These are phyloP conservation scores for Valencia hispanica DNA, from an alignment of 2,797 vertebrate genomes.

Conservation along the genomic window DNA sequence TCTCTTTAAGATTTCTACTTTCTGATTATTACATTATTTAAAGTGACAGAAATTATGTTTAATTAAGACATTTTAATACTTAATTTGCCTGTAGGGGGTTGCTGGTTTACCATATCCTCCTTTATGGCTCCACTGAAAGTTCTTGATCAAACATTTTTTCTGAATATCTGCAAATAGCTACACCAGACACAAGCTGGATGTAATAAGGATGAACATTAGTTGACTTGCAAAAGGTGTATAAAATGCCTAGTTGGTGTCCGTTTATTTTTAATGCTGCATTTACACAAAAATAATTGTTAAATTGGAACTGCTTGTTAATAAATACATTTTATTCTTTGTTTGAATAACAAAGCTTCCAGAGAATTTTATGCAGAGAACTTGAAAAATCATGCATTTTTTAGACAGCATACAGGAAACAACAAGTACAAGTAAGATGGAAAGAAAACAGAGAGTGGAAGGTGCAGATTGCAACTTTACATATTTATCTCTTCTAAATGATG, in stretches of 20 bases:
- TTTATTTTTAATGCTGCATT: background rate
- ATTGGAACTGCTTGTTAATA: background rate
- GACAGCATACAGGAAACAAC: background rate
- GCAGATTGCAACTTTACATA: background rate
- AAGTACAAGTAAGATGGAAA: background rate
- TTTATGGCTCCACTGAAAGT: background rate
- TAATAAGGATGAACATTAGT: background rate
- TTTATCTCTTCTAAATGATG: background rate
- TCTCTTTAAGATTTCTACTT: background rate
- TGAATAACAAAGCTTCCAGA: background rate
- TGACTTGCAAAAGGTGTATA: background rate
- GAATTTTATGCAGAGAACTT: background rate
- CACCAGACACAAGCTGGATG: background rate
- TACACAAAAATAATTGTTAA: background rate
- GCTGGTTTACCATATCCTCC: background rate
- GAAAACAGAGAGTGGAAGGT: too few relatives aligned
- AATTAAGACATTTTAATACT: background rate
- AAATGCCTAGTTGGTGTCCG: background rate
- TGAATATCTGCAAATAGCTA: background rate
- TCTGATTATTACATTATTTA: background rate
- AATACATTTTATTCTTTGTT: background rate
- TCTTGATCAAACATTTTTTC: background rate
- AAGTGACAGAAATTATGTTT: background rate
- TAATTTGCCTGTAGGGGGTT: background rate
- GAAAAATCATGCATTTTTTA: background rate